Evolutionary conservation across 2,888 invertebrate genomes (phyloP).

Genomic region (Parochlus steinenii): DNA sequence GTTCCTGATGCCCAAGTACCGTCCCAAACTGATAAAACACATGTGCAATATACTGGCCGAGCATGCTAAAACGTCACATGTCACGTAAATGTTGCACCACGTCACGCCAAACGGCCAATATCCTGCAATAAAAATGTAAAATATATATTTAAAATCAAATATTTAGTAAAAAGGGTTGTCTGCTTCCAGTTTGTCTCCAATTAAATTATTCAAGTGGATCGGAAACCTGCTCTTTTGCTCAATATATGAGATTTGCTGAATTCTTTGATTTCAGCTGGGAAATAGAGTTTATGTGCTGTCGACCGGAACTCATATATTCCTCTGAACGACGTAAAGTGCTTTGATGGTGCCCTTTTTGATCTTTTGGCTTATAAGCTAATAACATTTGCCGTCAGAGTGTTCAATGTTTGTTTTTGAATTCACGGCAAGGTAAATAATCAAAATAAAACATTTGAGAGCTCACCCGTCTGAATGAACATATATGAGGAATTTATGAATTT

Average conservation of each 20-base stretch:
- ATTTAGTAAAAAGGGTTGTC: not conserved
- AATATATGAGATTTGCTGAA: not conserved
- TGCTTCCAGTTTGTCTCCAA: not conserved
- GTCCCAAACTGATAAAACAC: conserved; percentile 73
- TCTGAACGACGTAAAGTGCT: too few relatives aligned
- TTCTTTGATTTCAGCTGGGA: too few relatives aligned
- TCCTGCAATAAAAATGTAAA: conserved; percentile 40
- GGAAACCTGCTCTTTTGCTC: not conserved
- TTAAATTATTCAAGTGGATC: not conserved
- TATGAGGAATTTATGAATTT: too few relatives aligned
- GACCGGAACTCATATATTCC: too few relatives aligned
- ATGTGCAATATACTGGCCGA: conserved; percentile 92
- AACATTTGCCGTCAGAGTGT: too few relatives aligned
- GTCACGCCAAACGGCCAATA: conserved; percentile 83
- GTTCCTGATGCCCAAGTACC: conserved; percentile 77
- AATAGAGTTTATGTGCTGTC: too few relatives aligned
- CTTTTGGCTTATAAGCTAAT: too few relatives aligned
- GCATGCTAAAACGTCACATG: conserved; percentile 90
- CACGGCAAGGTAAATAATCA: too few relatives aligned
- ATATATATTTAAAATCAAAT: conserved; percentile 1
- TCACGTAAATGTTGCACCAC: conserved; percentile 89
- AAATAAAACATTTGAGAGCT: too few relatives aligned
- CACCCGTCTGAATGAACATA: too few relatives aligned
- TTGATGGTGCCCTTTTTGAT: too few relatives aligned
- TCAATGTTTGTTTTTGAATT: too few relatives aligned